These are phyloP conservation scores for Myotis lucifugus DNA, from an alignment of 2,113 vertebrate genomes.

Conservation along the genomic window DNA sequence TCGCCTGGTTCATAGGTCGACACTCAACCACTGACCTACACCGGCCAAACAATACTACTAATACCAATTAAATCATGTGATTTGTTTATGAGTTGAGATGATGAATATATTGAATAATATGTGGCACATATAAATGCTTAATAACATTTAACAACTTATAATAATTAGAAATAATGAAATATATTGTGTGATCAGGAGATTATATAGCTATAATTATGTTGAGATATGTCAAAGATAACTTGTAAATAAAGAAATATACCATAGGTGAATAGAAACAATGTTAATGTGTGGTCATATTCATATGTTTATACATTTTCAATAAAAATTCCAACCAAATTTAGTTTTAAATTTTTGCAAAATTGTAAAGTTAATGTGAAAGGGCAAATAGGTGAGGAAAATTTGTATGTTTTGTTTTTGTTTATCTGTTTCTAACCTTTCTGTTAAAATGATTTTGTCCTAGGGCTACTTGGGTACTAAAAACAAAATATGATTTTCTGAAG, in stretches of 20 bases:
- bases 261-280: background rate
- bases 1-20: too few relatives aligned
- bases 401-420: background rate
- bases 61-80: background rate
- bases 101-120: background rate
- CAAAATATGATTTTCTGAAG: conserved; percentile 39
- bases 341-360: background rate
- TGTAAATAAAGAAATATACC: background rate
- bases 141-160: background rate
- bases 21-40: too few relatives aligned
- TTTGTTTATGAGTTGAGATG: background rate
- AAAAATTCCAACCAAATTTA: conserved; percentile 25
- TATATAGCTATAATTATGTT: background rate
- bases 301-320: background rate
- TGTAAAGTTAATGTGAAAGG: background rate
- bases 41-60: background rate
- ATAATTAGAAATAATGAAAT: conserved; percentile 13
- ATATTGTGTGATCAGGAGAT: background rate
- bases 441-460: background rate
- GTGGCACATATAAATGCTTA: background rate
- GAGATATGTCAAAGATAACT: background rate
- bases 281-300: background rate
- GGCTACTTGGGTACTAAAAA: background rate
- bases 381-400: background rate
- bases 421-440: background rate